Percentiles rank a stretch among this genome's conserved stretches.
phyloP scores from a whole-genome alignment of 2,888 invertebrate species.

The Trileptium ribeirensis region DNA sequence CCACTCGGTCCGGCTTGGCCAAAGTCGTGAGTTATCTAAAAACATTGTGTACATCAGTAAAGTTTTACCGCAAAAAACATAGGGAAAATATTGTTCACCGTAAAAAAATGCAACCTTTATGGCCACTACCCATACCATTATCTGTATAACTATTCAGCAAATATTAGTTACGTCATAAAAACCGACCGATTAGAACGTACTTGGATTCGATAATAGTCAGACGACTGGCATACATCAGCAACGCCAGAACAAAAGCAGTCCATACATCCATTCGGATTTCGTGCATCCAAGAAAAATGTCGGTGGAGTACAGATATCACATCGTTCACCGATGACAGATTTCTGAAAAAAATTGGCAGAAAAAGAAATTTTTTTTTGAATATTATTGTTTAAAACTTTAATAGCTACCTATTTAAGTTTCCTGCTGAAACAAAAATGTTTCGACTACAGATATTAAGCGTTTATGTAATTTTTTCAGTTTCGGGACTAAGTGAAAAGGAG shows the following conservation, averaged over 20 bases:
- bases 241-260: slow-evolving; percentile 93
- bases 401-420: neutral
- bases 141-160: no score
- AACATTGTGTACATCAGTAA: no score
- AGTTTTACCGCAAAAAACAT: no score
- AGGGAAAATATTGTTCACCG: no score
- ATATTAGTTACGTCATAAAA: no score
- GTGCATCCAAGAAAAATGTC: slow-evolving; percentile 72
- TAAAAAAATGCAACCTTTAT: no score
- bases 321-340: slow-evolving; percentile 57
- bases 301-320: slow-evolving; percentile 79
- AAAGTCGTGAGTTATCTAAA: neutral
- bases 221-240: slow-evolving; percentile 69
- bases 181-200: no score
- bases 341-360: neutral
- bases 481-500: neutral
- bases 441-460: neutral
- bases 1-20: neutral
- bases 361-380: neutral
- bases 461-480: neutral
- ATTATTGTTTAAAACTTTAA: neutral
- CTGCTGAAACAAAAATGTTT: neutral
- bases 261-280: slow-evolving; percentile 78
- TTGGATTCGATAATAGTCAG: slow-evolving; percentile 67
- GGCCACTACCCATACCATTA: no score